Base-by-base conservation (phyloP, 2,113 vertebrate species). In the Colinus virginianus region DNA sequence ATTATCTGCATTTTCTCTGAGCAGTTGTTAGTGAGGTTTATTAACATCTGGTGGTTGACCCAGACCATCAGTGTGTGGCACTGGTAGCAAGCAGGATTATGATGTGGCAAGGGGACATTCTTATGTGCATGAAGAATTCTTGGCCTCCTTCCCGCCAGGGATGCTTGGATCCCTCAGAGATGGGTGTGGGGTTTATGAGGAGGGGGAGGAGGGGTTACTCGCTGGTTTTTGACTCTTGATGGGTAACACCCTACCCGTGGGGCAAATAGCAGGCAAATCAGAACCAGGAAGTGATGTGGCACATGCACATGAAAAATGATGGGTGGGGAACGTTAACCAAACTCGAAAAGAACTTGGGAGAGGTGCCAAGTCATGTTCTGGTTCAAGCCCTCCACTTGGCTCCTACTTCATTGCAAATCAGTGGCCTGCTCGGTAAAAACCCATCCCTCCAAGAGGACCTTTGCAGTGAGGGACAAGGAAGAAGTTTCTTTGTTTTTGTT, bases 101-200 rank as follows among this genome's bases (percentile, higher is more conserved):
- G 94, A 95, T 96, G 95, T 95, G 93, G 95, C 93, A 96, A 95
- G 76, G 95, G 95, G 95, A 94, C 95, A 93, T 96, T 96, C 93
- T 95, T 96, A 82, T 87, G 93, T 87, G 94, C 91, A 91, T 96
- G 87, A 96, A 94, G 95, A 96, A 96, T 95, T 92, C 93, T 96
- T 96, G 96, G 95, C 93, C 82, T 96, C 64, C 91, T 94, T 96
- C 96, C 95, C 74, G 77, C 72, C 82, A 78, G 62, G 95, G 91
- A 96, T 94, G 90, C 95, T 93, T 96, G 95, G 95, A 95, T 96
- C 95, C 96, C 96, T 96, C 95, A 94, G 95, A 95, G 95, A 96
- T 96, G 95, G 95, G 94, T 85, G 95, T 94, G 94, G 93, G 95
- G 89, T 95, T 93, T 96, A 95, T 89, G 94, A 93, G 94, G 92